Conservation (phyloP, 2,113 vertebrate genomes). For the Sapayoa aenigma region DNA sequence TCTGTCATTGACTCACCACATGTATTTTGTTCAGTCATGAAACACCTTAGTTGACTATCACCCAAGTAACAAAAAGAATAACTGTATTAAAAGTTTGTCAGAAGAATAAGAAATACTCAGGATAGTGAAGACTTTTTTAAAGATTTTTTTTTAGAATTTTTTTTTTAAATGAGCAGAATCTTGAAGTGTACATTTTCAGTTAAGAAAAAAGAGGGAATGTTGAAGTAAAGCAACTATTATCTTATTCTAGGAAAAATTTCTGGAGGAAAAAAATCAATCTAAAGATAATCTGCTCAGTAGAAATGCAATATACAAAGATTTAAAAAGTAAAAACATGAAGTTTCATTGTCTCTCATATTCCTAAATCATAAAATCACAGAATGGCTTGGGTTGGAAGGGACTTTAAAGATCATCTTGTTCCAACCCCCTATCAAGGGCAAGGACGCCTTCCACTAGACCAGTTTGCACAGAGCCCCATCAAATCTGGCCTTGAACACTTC, state of each 20-base stretch:
- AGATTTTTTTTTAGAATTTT: background rate
- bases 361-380: background rate
- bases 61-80: background rate
- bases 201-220: background rate
- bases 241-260: too few species aligned
- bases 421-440: too few species aligned
- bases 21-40: background rate
- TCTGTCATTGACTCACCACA: background rate
- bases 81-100: background rate
- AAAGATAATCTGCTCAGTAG: background rate
- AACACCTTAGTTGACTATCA: background rate
- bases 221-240: background rate
- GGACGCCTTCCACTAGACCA: too few species aligned
- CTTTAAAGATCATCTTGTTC: background rate
- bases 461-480: too few species aligned
- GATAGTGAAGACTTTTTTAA: background rate
- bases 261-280: background rate
- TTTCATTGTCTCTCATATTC: background rate
- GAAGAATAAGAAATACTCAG: background rate
- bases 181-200: background rate
- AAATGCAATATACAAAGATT: background rate
- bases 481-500: background rate
- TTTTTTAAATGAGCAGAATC: background rate
- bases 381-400: background rate
- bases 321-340: background rate